Percentiles rank a stretch among this genome's conserved stretches.
phyloP scores from a whole-genome alignment of 2,797 vertebrate species.

The Pseudomugil gertrudae region DNA sequence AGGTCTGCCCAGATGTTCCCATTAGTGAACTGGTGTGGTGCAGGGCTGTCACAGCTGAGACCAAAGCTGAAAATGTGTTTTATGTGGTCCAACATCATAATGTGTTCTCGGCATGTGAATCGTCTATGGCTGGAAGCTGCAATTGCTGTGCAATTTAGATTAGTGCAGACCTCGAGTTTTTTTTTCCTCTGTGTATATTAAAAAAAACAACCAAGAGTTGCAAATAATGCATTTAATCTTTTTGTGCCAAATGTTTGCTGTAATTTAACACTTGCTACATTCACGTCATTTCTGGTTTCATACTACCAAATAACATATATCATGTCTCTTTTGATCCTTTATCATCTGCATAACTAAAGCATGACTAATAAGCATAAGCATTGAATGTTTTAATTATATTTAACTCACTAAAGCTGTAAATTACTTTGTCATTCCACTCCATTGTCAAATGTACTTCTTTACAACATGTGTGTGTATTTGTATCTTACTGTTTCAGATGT shows the following conservation, averaged over 20 bases:
- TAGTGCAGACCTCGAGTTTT: neutral
- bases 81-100: slow-evolving; percentile 1
- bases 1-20: slow-evolving; percentile 14
- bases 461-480: slow-evolving; percentile 12
- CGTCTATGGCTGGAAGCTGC: slow-evolving; percentile 3
- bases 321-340: slow-evolving; percentile 36
- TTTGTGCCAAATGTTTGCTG: slow-evolving; percentile 36
- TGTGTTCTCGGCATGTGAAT: slow-evolving; percentile 19
- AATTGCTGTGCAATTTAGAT: slow-evolving; percentile 4
- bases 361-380: slow-evolving; percentile 12
- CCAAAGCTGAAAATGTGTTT: slow-evolving; percentile 19
- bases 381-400: slow-evolving; percentile 24
- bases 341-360: slow-evolving; percentile 20
- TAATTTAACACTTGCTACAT: slow-evolving; percentile 22
- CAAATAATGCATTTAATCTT: slow-evolving; percentile 20
- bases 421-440: slow-evolving; percentile 20
- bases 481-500: slow-evolving; percentile 31
- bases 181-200: too few relatives aligned
- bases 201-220: slow-evolving; percentile 5
- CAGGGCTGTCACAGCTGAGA: slow-evolving; percentile 7
- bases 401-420: slow-evolving; percentile 16
- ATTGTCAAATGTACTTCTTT: slow-evolving; percentile 29
- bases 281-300: slow-evolving; percentile 9
- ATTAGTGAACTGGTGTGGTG: slow-evolving; percentile 5
- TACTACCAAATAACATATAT: slow-evolving; percentile 36